phyloP scores from a whole-genome alignment of 2,113 vertebrate genomes.

The Chloropsis hardwickii region DNA sequence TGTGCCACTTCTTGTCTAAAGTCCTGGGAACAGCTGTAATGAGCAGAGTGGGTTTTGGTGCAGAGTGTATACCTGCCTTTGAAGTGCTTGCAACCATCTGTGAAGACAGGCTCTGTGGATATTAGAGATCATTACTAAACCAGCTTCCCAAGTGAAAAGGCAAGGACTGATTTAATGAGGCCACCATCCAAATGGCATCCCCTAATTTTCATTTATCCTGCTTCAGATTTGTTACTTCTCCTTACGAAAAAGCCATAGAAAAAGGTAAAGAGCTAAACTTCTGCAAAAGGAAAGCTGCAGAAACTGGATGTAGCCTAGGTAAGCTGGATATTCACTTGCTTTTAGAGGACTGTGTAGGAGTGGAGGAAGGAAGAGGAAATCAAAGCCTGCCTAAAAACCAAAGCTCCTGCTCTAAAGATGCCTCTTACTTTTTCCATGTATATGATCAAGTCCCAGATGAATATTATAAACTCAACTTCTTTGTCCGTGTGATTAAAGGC shows the following conservation, averaged over 20 bases:
- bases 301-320: background rate
- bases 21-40: conserved; percentile 44
- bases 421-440: conserved; percentile 9
- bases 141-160: conserved; percentile 32
- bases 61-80: conserved; percentile 30
- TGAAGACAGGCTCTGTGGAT: conserved; percentile 24
- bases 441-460: conserved; percentile 12
- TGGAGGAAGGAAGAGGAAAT: conserved; percentile 50
- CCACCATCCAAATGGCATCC: conserved; percentile 5
- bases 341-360: conserved; percentile 21
- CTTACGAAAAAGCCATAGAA: conserved; percentile 32
- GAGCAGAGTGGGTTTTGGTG: conserved; percentile 18
- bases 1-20: conserved; percentile 21
- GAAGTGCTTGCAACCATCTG: conserved; percentile 45
- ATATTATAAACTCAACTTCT: background rate
- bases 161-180: conserved; percentile 47
- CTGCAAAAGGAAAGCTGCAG: background rate
- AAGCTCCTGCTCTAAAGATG: background rate
- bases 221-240: conserved; percentile 12
- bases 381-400: background rate
- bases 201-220: conserved; percentile 20
- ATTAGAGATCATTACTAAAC: conserved; percentile 36
- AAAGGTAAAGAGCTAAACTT: conserved; percentile 33
- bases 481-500: background rate
- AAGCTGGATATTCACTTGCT: conserved; percentile 58